Evolutionary conservation across 2,888 invertebrate genomes (phyloP), one percentile per base, ranked within the genome.

Genomic region (Petrophora chlorosata): DNA sequence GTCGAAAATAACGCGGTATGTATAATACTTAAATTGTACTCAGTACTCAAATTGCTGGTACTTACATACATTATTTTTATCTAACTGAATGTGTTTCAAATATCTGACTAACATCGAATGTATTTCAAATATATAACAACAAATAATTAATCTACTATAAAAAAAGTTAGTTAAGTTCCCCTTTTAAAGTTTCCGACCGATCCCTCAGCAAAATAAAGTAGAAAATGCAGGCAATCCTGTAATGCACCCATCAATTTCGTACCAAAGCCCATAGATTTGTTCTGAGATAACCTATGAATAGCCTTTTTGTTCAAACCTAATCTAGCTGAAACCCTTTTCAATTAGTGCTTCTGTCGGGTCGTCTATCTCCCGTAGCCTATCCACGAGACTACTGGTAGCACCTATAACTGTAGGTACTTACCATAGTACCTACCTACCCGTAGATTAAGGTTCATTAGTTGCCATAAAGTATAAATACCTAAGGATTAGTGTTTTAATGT

Each of bases 251-350:
- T 61, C 38, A 56, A 54, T 52, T 59, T 54, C 29, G 38, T 22
- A 34, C 44, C 50, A 50, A 46, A 46, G 54, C 52, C 45, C 50
- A 39, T 43, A 54, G 58, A 58, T 61, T 60, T 53, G 53, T 50
- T 32, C 45, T 22, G 52, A 56, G 58, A 58, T 58, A 56, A 47
- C 43, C 46, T 42, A 53, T 56, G 58, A 61, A 58, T 56, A 53
- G 43, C 42, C 50, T 56, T 61, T 60, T 61, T 61, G 54, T 58
- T 58, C 48, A 47, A 50, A 46, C 52, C 56, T 61, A 58, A 58
- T 56, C 58, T 56, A 53, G 47, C 60, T 54, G 58, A 61, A 61
- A 58, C 60, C 60, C 56, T 61, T 61, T 61, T 61, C 61, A 61
- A 54, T 58, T 56, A 58, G 54, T 50, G 58, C 53, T 54, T 51